Percentiles rank a stretch among this genome's conserved stretches.
phyloP scores from a whole-genome alignment of 2,888 invertebrate genomes.

The Sinodicranocentrus sp. region DNA sequence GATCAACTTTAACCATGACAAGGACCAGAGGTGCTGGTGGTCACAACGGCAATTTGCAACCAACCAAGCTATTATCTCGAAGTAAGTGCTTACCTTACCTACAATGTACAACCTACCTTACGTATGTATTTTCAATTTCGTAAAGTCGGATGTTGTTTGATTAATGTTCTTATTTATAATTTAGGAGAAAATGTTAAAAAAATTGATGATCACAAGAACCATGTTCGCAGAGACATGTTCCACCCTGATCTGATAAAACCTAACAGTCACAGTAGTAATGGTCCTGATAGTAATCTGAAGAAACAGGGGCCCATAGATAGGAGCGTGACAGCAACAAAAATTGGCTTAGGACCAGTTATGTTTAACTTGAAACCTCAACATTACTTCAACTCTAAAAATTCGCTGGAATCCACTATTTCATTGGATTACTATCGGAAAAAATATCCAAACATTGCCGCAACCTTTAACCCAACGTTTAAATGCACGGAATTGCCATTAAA shows the following conservation, averaged over 20 bases:
- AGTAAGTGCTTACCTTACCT: too few relatives aligned
- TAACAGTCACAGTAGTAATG: neutral
- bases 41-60: constrained; percentile 13
- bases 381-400: constrained; percentile 33
- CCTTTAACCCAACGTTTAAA: neutral
- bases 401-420: neutral
- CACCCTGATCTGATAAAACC: constrained; percentile 5
- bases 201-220: constrained; percentile 14
- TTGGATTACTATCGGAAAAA: constrained; percentile 29
- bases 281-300: too few relatives aligned
- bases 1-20: constrained; percentile 26
- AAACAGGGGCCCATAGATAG: neutral
- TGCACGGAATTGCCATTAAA: neutral
- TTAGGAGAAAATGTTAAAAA: neutral
- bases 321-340: constrained; percentile 14
- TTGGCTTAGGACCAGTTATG: constrained; percentile 43
- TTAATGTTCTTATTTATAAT: neutral
- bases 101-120: too few relatives aligned
- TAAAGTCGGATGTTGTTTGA: too few relatives aligned
- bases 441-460: neutral
- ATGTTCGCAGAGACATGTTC: constrained; percentile 30
- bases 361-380: constrained; percentile 60
- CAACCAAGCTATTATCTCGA: constrained; percentile 35
- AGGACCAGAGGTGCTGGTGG: neutral
- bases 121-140: too few relatives aligned